A percentile compares a stretch with the other conserved stretches of the same genome.
Evolutionary conservation across 37 sponge, comb jelly and placozoan genomes (phyloP).

Genomic region (Lycopodina hypogea): DNA sequence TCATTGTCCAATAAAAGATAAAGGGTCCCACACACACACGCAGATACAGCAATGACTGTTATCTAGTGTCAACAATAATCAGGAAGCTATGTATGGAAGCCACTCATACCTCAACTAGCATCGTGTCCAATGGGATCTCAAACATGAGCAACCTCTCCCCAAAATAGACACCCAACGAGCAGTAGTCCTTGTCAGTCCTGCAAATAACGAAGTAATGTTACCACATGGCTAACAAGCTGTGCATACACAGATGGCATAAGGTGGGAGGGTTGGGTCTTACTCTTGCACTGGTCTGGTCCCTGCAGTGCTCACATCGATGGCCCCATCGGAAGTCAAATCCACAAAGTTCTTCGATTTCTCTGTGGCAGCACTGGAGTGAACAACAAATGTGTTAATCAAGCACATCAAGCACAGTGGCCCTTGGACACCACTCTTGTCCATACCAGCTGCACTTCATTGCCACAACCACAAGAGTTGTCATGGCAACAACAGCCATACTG

Average conservation of each 20-base stretch:
- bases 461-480: too few species aligned
- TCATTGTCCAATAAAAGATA: too few species aligned
- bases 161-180: conserved; percentile 5
- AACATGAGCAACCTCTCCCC: background rate
- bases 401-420: too few species aligned
- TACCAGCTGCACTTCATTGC: too few species aligned
- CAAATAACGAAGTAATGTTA: background rate
- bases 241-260: background rate
- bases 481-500: too few species aligned
- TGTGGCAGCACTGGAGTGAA: too few species aligned
- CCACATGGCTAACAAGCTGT: background rate
- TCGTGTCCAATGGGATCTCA: background rate
- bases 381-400: too few species aligned
- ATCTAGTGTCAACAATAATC: background rate
- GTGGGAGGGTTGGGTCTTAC: background rate
- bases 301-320: background rate
- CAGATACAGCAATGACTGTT: background rate
- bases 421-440: too few species aligned
- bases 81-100: too few species aligned
- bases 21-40: background rate
- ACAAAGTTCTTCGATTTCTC: background rate
- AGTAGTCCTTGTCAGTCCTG: background rate
- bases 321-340: background rate
- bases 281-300: background rate
- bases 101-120: conserved; percentile 2